Base-by-base conservation (phyloP, 37 sponge, comb jelly and placozoan genomes). In the Theonella swinhoei region DNA sequence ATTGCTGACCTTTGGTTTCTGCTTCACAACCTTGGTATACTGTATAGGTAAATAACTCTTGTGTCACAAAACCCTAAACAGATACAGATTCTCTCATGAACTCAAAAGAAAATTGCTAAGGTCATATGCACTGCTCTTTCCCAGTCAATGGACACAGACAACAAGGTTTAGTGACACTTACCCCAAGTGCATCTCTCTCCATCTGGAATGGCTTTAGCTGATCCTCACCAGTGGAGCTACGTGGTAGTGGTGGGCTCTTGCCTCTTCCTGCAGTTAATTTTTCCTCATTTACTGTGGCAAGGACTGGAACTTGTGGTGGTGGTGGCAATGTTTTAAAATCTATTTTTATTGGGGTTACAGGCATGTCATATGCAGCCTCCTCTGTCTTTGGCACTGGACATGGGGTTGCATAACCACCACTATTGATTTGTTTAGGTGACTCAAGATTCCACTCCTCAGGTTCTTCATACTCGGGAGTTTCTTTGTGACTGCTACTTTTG, bases 121-220 rank as follows among this genome's bases (percentile, higher is more conserved):
- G n/a, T n/a, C n/a, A n/a, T n/a, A n/a, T n/a, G n/a, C n/a, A n/a
- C n/a, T n/a, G n/a, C n/a, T n/a, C n/a, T n/a, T n/a, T n/a, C n/a
- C n/a, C n/a, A n/a, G n/a, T n/a, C n/a, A n/a, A n/a, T n/a, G n/a
- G n/a, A n/a, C n/a, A n/a, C n/a, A n/a, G n/a, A n/a, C n/a, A n/a
- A n/a, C n/a, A n/a, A n/a, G n/a, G n/a, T n/a, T n/a, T n/a, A n/a
- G n/a, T 47, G 14, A 14, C 54, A 82, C 83, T 62, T 58, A 82
- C 83, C 74, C 83, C 83, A 0, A 71, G 42, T 31, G 83, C 34
- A 30, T 82, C 83, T 1, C 74, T 71, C 28, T 72, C 83, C 8
- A 37, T 42, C 29, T 35, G 68, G 70, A 8, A 8, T 47, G 54
- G 54, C 14, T 47, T 47, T 47, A 47, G 54, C 7, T 47, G 54